Base-by-base conservation (phyloP, 2,797 vertebrate species). In the Borostomias antarcticus region DNA sequence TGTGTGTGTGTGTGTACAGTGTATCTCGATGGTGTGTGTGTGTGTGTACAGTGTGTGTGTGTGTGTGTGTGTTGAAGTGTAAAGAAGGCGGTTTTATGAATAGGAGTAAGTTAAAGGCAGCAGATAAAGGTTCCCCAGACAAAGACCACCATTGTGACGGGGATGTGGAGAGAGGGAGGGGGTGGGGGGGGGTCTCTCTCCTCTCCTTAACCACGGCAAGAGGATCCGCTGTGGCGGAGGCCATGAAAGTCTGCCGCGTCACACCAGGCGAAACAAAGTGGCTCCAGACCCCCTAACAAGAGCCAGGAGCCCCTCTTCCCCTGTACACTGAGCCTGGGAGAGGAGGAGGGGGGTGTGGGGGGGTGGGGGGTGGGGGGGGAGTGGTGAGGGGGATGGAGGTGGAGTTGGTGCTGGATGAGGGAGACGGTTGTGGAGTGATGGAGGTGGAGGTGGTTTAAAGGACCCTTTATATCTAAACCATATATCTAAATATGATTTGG, bases 211-310 rank as follows among this genome's bases (percentile, higher is more conserved):
- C 15, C 52, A 29, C 52, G 29, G 52, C 52, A 56, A 56, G 52
- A 30, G 29, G 52, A 56, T 56, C 15, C 28, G 28, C 7, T 28
- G 17, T 15, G 4, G 26, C 52, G 7, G 52, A 11, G 30, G 11
- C 19, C 7, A 7, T 60, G 30, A 11, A 19, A 21, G 30, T 37
- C 30, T 23, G 30, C 11, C 5, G 33, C 47, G 58, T 61, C 25
- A 15, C 26, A 9, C 59, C 59, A 17, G 28, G 40, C n/a, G 43
- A 47, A 48, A 45, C 37, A 29, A 47, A 61, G 37, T 61, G 58
- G 58, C 19, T 25, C 35, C 58, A 43, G 58, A 45, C 58, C 21
- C 35, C 6, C 37, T 61, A 45, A 61, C 59, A 10, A 47, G 58
- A 61, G 26, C 25, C 58, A 61, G 40, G 56, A 30, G 43, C 7